Evolutionary conservation across 2,888 invertebrate species (phyloP).

Genomic region (Megaustenia siamemsis): DNA sequence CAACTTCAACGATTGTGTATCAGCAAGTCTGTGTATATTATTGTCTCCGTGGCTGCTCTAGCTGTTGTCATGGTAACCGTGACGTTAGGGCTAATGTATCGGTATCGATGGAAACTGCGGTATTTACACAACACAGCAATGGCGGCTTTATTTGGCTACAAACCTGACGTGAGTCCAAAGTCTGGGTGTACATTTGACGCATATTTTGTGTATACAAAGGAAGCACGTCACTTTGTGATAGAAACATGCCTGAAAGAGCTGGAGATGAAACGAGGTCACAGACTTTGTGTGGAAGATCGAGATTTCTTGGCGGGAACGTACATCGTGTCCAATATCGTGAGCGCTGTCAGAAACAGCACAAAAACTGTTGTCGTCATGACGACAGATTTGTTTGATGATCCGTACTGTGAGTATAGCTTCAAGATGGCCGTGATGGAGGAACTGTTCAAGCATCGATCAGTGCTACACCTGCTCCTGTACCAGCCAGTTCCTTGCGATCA

Average conservation of each 20-base stretch:
- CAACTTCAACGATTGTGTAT: constrained; percentile 12
- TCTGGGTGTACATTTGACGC: constrained; percentile 47
- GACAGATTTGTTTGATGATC: constrained; percentile 19
- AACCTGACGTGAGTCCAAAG: background rate
- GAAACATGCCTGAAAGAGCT: constrained; percentile 28
- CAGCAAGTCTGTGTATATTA: background rate
- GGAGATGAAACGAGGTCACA: constrained; percentile 37
- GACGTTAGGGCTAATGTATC: constrained; percentile 14
- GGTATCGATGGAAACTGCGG: constrained; percentile 33
- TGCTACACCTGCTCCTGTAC: constrained; percentile 44
- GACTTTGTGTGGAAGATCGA: constrained; percentile 45
- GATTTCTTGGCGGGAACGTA: constrained; percentile 47
- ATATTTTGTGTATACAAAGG: constrained; percentile 36
- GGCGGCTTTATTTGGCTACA: constrained; percentile 6
- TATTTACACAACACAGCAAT: constrained; percentile 28
- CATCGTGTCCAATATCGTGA: constrained; percentile 38
- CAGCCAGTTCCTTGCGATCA: constrained; percentile 25
- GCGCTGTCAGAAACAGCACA: constrained; percentile 45
- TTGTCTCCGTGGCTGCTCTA: background rate
- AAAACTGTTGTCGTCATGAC: constrained; percentile 46
- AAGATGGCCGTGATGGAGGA: constrained; percentile 56
- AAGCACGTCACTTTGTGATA: constrained; percentile 35
- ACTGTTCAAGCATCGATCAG: constrained; percentile 8
- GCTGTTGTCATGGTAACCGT: background rate
- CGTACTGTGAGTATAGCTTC: constrained; percentile 48